Evolutionary conservation across 2,888 invertebrate genomes (phyloP).

Genomic region (Leistus spinibarbis): DNA sequence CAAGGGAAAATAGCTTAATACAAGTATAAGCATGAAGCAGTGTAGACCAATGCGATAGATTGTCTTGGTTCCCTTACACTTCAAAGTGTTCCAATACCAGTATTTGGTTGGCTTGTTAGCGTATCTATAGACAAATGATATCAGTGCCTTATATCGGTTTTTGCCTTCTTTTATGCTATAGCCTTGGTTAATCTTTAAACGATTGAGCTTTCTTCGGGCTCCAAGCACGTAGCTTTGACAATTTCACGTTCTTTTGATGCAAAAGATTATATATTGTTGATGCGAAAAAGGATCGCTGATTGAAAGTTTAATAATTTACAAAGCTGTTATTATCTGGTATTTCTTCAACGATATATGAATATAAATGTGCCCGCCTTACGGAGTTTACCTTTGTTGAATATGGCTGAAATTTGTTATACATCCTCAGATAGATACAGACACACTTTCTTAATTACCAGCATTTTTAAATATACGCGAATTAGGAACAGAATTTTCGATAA

Average conservation of each 20-base stretch:
- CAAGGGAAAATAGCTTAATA: constrained; percentile 54
- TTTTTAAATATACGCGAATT: no score
- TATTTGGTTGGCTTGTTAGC: not conserved
- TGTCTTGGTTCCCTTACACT: not conserved
- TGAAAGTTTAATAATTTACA: constrained; percentile 37
- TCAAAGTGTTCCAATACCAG: constrained; percentile 12
- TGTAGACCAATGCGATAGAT: constrained; percentile 41
- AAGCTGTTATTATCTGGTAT: constrained; percentile 31
- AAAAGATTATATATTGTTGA: constrained; percentile 37
- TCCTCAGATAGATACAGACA: no score
- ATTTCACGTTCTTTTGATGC: constrained; percentile 38
- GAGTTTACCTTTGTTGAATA: not conserved
- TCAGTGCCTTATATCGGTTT: constrained; percentile 33
- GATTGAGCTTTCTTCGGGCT: constrained; percentile 35
- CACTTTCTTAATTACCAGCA: no score
- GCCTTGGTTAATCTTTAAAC: constrained; percentile 38
- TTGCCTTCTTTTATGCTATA: constrained; percentile 27
- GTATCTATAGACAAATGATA: constrained; percentile 39
- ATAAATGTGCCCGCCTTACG: not conserved
- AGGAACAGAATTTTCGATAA: no score
- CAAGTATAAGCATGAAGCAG: constrained; percentile 51
- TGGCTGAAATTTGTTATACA: not conserved
- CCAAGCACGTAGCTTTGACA: constrained; percentile 31
- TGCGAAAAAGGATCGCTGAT: constrained; percentile 33
- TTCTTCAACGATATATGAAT: constrained; percentile 12